A percentile compares a stretch with the other conserved stretches of the same genome.
Evolutionary conservation across 2,113 vertebrate species (phyloP).

Genomic region (Prunella fulvescens): DNA sequence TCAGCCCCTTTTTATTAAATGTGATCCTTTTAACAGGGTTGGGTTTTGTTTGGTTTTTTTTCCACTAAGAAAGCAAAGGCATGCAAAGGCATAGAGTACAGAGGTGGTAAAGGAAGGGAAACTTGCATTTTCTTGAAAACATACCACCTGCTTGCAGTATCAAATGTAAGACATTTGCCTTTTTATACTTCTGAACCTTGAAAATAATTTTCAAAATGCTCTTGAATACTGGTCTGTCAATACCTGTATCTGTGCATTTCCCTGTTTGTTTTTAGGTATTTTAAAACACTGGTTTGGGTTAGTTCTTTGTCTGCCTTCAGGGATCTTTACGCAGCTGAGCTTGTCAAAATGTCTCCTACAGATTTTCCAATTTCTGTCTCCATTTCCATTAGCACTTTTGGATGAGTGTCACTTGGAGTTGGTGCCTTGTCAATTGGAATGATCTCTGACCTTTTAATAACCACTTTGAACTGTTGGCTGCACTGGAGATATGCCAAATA

Average conservation of each 20-base stretch:
- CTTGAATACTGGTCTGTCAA: background rate
- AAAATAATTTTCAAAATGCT: constrained; percentile 1
- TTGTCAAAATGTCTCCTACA: constrained; percentile 42
- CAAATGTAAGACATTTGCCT: background rate
- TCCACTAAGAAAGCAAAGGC: background rate
- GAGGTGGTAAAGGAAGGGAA: background rate
- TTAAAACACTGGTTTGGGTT: background rate
- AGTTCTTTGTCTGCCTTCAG: background rate
- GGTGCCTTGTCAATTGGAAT: constrained; percentile 31
- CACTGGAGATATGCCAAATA: background rate
- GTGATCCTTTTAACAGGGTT: background rate
- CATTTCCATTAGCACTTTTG: constrained; percentile 53
- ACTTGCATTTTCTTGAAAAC: background rate
- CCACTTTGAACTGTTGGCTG: constrained; percentile 12
- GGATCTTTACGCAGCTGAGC: background rate
- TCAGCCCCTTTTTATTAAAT: constrained; percentile 25
- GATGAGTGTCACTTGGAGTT: constrained; percentile 38
- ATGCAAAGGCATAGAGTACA: background rate
- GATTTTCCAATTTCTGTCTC: constrained; percentile 53
- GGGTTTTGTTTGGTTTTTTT: background rate
- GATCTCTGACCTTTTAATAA: constrained; percentile 39
- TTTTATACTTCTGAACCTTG: background rate
- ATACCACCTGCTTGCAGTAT: background rate
- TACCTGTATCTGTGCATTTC: background rate
- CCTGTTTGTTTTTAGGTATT: background rate